Percentiles rank a stretch among this genome's conserved stretches.
These are phyloP conservation scores for Oreochromis spilurus DNA, from an alignment of 2,113 vertebrate species.

Conservation along the genomic window DNA sequence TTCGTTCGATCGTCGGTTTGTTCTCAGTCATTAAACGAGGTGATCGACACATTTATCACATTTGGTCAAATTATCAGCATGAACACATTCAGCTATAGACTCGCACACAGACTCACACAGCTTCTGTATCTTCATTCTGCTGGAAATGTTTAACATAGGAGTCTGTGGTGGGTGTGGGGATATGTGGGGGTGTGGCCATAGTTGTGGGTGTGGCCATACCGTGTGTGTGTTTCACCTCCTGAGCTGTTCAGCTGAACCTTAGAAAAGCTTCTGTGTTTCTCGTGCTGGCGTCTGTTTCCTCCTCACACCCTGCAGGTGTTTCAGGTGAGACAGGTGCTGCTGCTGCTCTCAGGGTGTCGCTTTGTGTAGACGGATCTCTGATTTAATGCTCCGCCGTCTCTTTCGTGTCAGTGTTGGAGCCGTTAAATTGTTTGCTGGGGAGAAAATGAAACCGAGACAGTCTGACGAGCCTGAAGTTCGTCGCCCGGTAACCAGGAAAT, in stretches of 20 bases:
- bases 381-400: accelerated
- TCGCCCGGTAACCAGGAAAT: background rate
- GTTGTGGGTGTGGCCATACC: background rate
- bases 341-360: background rate
- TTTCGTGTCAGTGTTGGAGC: background rate
- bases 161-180: background rate
- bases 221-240: background rate
- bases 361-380: background rate
- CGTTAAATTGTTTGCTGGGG: background rate
- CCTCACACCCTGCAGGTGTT: background rate
- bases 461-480: background rate
- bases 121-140: background rate
- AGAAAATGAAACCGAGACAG: background rate
- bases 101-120: no score
- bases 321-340: background rate
- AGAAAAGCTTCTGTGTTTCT: background rate
- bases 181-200: background rate
- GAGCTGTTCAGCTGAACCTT: background rate
- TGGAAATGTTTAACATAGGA: background rate
- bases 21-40: background rate
- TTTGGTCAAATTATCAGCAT: background rate
- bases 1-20: background rate
- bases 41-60: background rate
- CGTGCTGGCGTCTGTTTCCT: background rate
- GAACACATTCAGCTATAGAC: background rate